Evolutionary conservation across 2,888 invertebrate genomes (phyloP), one percentile per base, ranked within the genome.

Genomic region (Clostera curtula): DNA sequence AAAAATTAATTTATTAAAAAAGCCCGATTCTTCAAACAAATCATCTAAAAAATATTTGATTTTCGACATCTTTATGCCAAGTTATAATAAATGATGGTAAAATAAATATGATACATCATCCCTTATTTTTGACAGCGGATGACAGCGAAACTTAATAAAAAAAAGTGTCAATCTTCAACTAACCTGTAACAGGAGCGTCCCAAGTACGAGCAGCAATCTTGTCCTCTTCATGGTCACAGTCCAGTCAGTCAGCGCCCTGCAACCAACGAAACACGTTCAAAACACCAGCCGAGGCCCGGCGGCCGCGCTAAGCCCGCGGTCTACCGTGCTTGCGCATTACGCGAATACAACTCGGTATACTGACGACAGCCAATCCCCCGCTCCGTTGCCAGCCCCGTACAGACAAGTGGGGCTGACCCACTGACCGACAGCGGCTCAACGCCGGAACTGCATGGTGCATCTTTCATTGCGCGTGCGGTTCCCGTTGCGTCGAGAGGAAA

Each of bases 191-290:
- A 82, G 77, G 67, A 85, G 73, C 73, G 74, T 65, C 49, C 70
- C 80, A 49, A 83, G 51, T 53, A 73, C 67, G 63, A 79, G 64
- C 65, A 85, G 55, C 48, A 84, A 49, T 56, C 79, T 79, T 64
- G 73, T 82, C 72, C 80, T 75, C 79, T 71, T 84, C 85, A 85
- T 85, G 60, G 64, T 82, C 67, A 63, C 70, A 67, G 66, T 70
- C 66, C 72, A 61, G 61, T 64, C 65, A 68, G 54, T 63, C 65
- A 59, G 63, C 64, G 56, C 62, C 75, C 80, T 82, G 79, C 56
- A 79, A 84, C 64, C 73, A 80, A 79, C 52, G 67, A 49, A 60
- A 75, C 67, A 66, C 71, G 66, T 63, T 74, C 60, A 68, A 57
- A 56, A 55, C 69, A 75, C 69, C 57, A 56, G 54, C 56, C 55